A percentile compares a stretch with the other conserved stretches of the same genome.
Evolutionary conservation across 1,140 invertebrate species (phyloP).

Genomic region (Saccostrea glomerata): DNA sequence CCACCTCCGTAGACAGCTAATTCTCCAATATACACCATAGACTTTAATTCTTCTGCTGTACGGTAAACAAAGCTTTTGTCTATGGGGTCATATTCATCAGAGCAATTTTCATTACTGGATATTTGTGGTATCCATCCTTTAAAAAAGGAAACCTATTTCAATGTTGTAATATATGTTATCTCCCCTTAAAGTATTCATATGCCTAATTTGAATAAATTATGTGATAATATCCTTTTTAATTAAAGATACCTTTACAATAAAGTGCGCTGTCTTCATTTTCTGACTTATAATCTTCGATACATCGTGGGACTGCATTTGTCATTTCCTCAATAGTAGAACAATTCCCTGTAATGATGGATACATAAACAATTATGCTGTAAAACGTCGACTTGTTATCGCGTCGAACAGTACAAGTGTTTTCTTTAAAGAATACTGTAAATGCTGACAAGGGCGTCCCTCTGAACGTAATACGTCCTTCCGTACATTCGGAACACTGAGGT

Average conservation of each 20-base stretch:
- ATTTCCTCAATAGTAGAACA: neutral
- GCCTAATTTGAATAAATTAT: neutral
- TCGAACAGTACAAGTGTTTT: too few relatives aligned
- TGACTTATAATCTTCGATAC: neutral
- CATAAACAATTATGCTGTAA: too few relatives aligned
- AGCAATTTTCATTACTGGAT: slow-evolving; percentile 20
- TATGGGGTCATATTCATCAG: slow-evolving; percentile 51
- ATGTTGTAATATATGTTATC: neutral
- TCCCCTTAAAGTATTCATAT: neutral
- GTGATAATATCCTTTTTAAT: too few relatives aligned
- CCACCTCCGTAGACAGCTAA: slow-evolving; percentile 44
- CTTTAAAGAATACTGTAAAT: too few relatives aligned
- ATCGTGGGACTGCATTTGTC: too few relatives aligned
- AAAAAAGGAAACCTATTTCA: neutral
- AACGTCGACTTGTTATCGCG: too few relatives aligned
- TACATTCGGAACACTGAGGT: too few relatives aligned
- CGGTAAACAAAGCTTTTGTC: slow-evolving; percentile 46
- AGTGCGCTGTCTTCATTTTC: neutral
- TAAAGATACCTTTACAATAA: neutral
- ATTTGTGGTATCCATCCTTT: slow-evolving; percentile 42
- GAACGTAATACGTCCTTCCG: too few relatives aligned
- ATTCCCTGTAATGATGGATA: neutral
- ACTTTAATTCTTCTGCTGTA: neutral
- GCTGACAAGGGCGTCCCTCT: too few relatives aligned
- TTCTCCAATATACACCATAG: slow-evolving; percentile 1